Conservation (phyloP, 1,140 invertebrate genomes). For the Pseudomyrmex sp. region DNA sequence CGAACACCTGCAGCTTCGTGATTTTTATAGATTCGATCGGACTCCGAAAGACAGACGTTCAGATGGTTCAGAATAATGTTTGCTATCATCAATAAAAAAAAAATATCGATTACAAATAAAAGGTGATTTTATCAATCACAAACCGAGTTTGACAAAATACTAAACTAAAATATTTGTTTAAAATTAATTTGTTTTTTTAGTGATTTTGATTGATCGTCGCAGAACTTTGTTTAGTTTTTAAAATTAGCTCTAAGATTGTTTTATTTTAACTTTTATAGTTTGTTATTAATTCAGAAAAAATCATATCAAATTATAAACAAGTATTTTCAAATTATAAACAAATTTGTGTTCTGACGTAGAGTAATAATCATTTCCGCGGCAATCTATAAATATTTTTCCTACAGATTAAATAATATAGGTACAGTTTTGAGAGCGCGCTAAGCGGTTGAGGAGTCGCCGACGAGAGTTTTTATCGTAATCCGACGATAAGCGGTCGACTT, state of each 20-base stretch:
- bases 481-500: constrained; percentile 23
- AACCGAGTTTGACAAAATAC: not conserved
- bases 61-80: not conserved
- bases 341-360: too few species aligned
- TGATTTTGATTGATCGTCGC: too few species aligned
- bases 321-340: too few species aligned
- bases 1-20: constrained; percentile 23
- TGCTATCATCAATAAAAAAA: not conserved
- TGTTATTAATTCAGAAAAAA: too few species aligned
- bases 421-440: not conserved
- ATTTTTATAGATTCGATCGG: constrained; percentile 2
- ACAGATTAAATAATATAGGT: too few species aligned
- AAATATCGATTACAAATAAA: not conserved
- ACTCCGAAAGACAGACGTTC: not conserved
- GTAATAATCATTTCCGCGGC: not conserved
- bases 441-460: not conserved
- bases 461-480: constrained; percentile 22
- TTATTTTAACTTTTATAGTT: too few species aligned
- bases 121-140: not conserved
- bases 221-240: too few species aligned
- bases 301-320: too few species aligned
- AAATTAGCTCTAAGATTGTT: too few species aligned
- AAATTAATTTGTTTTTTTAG: too few species aligned
- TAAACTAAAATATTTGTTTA: not conserved
- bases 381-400: not conserved